Evolutionary conservation across 2,888 invertebrate species (phyloP), one percentile per base, ranked within the genome.

Genomic region (Folsomia manolachei): DNA sequence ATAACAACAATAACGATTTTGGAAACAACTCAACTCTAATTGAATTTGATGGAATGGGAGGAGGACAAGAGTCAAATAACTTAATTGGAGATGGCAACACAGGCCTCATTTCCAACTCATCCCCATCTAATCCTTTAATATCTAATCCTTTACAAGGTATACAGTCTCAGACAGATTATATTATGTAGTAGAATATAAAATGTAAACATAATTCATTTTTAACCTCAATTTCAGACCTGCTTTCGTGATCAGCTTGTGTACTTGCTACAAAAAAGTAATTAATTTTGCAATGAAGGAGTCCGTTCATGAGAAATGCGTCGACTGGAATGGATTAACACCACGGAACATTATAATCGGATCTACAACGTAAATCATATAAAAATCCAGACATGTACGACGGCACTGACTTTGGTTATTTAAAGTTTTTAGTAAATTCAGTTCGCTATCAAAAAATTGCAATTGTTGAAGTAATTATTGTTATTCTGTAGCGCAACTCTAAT

Each of bases 1-100:
- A 75, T 63, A 77, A 77, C 73, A 77, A 77, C 75, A 75, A 75
- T 75, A 73, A 75, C 63, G 71, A 72, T 66, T 69, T 70, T 66
- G 71, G 69, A 21, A 60, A 70, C 53, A 23, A 52, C 52, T 66
- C 65, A 23, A 74, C 74, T 11, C 71, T 76, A 26, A 76, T 76
- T 39, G 71, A 72, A 14, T 76, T 76, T 53, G 76, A 76, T 19
- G 74, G 76, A n/a, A 72, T 72, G 74, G 39, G 39, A 39, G 39
- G 39, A 9, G 27, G 56, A 7, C 56, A 66, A 39, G 65, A 66
- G 64, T 26, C 64, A 24, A 66, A 52, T 39, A 66, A 66, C 24
- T 39, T 39, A 27, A 19, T 64, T 18, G 64, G 26, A 64, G 26
- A 64, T 39, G 4, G 7, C 26, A 64, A 25, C 11, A 64, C 64